Base-by-base conservation (phyloP, 2,113 vertebrate genomes). In the Martes martes region DNA sequence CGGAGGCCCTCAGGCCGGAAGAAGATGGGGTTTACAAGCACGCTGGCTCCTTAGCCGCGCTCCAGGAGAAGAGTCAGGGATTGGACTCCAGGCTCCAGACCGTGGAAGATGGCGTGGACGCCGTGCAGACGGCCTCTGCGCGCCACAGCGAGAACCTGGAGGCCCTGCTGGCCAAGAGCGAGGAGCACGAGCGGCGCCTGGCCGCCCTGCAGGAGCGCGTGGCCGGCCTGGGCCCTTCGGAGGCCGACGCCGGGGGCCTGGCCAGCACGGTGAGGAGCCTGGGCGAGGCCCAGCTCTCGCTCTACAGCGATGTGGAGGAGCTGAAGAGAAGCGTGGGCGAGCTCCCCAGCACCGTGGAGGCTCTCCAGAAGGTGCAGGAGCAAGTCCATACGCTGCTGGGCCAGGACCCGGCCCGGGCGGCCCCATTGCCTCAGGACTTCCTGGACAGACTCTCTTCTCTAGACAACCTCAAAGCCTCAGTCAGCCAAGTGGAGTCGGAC, bases 401-500 rank as follows among this genome's bases (percentile, higher is more conserved):
- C 47, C 97, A 96, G 91, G 98, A 98, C 95, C 98, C 28, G 7
- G 89, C 98, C 97, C 99, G 98, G 89, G 96, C 96, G 4, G 96
- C 88, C 61, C 97, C 91, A 28, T 16, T 28, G 55, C 97, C 97
- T 33, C 94, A 98, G 96, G 98, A 95, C 95, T 92, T 98, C 50
- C 96, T 98, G 97, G 98, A 98, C 96, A 98, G 98, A 82, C 98
- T 99, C 28, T 97, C 97, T 47, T 98, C 98, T 42, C 95, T 99
- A 5, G 98, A 99, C 97, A 98, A 97, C 94, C 96, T 99, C 80
- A 98, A 97, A 59, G 98, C 99, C 96, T 99, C 98, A 15, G 97
- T 99, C 89, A 98, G 98, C 95, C 98, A 99, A 47, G 98, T 98
- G 11, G 98, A 99, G 8, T 98, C 98, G 0, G 99, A 99, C 98